Conservation (phyloP, 2,797 vertebrate genomes). For the Hoplostethus mediterraneus region DNA sequence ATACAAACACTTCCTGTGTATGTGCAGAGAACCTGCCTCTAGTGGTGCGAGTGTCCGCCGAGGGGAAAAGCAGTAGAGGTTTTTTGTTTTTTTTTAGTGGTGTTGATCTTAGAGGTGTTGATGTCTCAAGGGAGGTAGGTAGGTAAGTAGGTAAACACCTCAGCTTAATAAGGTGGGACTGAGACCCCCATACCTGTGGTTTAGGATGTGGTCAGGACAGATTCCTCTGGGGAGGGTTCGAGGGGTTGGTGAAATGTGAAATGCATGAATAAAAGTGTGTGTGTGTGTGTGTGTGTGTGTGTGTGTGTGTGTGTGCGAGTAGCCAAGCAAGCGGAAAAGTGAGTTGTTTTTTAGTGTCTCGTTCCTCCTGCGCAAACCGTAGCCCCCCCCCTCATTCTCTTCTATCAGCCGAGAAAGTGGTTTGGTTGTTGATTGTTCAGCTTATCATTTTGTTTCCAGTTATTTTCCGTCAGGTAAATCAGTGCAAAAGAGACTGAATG, state of each 20-base stretch:
- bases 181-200: slow-evolving; percentile 66
- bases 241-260: slow-evolving; percentile 41
- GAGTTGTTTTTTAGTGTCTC: slow-evolving; percentile 18
- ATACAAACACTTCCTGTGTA: slow-evolving; percentile 63
- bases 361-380: too few relatives aligned
- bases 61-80: slow-evolving; percentile 33
- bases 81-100: slow-evolving; percentile 69
- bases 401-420: neutral
- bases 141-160: slow-evolving; percentile 80
- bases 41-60: slow-evolving; percentile 48
- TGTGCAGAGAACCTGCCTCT: slow-evolving; percentile 36
- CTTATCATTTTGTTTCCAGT: neutral
- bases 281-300: slow-evolving; percentile 45
- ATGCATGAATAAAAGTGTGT: slow-evolving; percentile 64
- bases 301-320: neutral
- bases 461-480: neutral
- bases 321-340: neutral
- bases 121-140: slow-evolving; percentile 52
- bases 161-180: slow-evolving; percentile 75
- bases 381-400: too few relatives aligned
- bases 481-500: too few relatives aligned
- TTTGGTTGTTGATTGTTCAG: neutral
- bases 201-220: slow-evolving; percentile 69
- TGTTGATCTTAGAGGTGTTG: slow-evolving; percentile 57
- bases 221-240: slow-evolving; percentile 60